These are phyloP conservation scores for Otis tarda DNA, from an alignment of 2,113 vertebrate genomes.

Conservation along the genomic window DNA sequence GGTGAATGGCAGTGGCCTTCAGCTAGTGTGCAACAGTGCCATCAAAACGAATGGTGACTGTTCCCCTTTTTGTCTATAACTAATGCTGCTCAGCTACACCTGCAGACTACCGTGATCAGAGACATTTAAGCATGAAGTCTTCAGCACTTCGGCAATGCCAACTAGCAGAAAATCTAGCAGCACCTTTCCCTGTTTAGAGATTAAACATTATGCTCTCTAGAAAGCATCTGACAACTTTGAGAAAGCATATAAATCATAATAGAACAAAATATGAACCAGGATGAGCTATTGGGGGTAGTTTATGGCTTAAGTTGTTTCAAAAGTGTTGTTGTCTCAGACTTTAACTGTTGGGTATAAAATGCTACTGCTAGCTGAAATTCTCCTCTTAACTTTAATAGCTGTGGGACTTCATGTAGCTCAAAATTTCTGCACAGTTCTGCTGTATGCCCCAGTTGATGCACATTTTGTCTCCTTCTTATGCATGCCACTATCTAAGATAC, in stretches of 20 bases:
- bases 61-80: background rate
- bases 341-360: background rate
- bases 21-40: background rate
- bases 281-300: background rate
- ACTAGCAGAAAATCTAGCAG: background rate
- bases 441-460: background rate
- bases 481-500: background rate
- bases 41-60: background rate
- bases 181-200: background rate
- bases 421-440: background rate
- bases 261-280: background rate
- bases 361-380: background rate
- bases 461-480: background rate
- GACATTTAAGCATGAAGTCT: background rate
- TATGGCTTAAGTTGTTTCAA: background rate
- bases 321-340: background rate
- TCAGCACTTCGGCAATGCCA: background rate
- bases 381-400: background rate
- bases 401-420: background rate
- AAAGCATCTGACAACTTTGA: background rate
- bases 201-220: accelerated
- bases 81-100: background rate
- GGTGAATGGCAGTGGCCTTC: background rate
- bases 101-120: background rate
- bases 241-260: background rate